These are phyloP conservation scores for Andrena minutula DNA, from an alignment of 2,888 invertebrate genomes.

Conservation along the genomic window DNA sequence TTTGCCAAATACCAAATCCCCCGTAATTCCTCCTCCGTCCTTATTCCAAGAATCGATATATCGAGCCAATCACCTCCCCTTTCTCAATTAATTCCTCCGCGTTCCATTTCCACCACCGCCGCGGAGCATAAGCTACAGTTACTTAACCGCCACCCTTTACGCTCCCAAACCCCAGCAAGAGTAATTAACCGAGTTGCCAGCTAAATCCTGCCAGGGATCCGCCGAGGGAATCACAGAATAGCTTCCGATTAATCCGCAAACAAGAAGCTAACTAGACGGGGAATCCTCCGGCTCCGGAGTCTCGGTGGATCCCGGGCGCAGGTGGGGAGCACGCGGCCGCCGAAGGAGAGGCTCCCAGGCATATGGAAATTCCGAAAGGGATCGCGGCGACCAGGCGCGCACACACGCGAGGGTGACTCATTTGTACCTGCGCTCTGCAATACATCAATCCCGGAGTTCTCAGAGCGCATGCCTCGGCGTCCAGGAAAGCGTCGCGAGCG, in stretches of 20 bases:
- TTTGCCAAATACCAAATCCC: background rate
- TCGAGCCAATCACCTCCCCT: background rate
- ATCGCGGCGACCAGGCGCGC: conserved; percentile 43
- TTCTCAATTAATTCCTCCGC: background rate
- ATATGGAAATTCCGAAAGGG: conserved; percentile 22
- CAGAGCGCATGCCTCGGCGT: conserved; percentile 84
- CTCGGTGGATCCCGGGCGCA: background rate
- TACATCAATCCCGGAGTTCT: conserved; percentile 83
- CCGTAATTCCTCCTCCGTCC: background rate
- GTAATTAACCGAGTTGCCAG: no score
- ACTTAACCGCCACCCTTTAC: no score
- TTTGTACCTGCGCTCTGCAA: conserved; percentile 83
- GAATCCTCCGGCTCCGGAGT: no score
- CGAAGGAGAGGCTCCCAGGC: background rate
- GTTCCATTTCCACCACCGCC: no score
- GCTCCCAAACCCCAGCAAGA: no score
- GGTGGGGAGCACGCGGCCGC: background rate
- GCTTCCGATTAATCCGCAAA: no score
- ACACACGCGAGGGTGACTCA: conserved; percentile 50
- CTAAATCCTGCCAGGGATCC: no score
- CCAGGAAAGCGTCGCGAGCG: conserved; percentile 77
- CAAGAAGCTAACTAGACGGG: no score
- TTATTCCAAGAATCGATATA: background rate
- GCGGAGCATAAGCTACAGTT: no score
- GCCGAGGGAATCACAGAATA: no score